Conservation (phyloP, 2,113 vertebrate genomes). For the Paralichthys olivaceus region DNA sequence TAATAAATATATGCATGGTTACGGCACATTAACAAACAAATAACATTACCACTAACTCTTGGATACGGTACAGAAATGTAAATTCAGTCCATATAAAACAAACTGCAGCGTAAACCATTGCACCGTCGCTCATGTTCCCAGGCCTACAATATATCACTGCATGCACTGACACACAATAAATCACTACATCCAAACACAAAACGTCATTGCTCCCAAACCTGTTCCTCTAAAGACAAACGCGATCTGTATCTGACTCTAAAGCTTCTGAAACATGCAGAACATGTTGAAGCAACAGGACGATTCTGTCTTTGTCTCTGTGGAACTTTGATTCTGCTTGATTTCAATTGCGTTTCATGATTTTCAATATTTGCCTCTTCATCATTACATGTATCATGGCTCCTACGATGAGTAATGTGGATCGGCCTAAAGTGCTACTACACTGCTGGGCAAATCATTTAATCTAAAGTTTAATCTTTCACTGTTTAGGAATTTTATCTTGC, state of each 20-base stretch:
- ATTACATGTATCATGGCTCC: constrained; percentile 1
- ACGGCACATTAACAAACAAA: constrained; percentile 61
- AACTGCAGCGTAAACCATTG: constrained; percentile 61
- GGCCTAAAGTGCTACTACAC: constrained; percentile 49
- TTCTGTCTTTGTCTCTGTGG: neutral
- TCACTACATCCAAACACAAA: constrained; percentile 39
- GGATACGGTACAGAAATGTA: constrained; percentile 46
- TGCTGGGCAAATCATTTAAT: constrained; percentile 26
- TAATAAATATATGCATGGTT: constrained; percentile 31
- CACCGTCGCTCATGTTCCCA: constrained; percentile 44
- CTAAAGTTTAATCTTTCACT: neutral
- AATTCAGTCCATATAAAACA: constrained; percentile 51
- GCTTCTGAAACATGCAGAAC: constrained; percentile 44
- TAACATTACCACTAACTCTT: constrained; percentile 33
- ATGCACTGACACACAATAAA: constrained; percentile 47
- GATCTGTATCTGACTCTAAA: constrained; percentile 14
- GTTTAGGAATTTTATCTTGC: neutral
- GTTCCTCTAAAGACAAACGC: constrained; percentile 6
- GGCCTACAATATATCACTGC: constrained; percentile 55
- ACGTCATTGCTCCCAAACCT: neutral
- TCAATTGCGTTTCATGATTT: constrained; percentile 38
- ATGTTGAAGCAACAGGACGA: constrained; percentile 23
- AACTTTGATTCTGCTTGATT: neutral
- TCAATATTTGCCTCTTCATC: constrained; percentile 17
- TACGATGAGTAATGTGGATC: neutral